Evolutionary conservation across 2,113 vertebrate species (phyloP), one percentile per base, ranked within the genome.

Genomic region (Poecilia latipinna): DNA sequence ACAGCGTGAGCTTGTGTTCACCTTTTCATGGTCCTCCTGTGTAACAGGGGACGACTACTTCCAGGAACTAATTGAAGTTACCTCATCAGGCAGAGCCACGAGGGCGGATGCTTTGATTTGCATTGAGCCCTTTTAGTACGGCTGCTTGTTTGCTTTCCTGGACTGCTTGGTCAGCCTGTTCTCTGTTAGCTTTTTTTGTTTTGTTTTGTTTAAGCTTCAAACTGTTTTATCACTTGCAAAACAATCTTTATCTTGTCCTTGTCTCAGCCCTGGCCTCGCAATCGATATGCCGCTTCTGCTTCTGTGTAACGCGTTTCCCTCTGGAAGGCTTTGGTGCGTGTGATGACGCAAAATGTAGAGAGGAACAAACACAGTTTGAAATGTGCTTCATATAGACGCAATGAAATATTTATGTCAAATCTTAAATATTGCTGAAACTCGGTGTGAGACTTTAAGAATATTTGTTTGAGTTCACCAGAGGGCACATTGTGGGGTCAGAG

Each of bases 131-230:
- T 60, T 57, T 82, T 61, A 19, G 71, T 80, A 62, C 64, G 76
- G 57, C 66, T 82, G 48, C 83, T 76, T 92, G 87, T 90, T 91
- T 89, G 84, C 80, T 85, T 81, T 84, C 24, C 61, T 70, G 77
- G 44, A 76, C 28, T 78, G 83, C 75, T 71, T 82, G 75, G 77
- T 89, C 89, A 90, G 84, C 75, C 78, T 80, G 86, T 88, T 88
- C 84, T 76, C 33, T 77, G 61, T 77, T 78, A 70, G 86, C 81
- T 86, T 72, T 74, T 82, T 70, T 68, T 26, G 26, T 26, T 28
- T 28, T 28, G 28, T 28, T 28, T 29, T 85, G 85, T 85, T 91
- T 69, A 75, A 87, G 75, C 65, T 89, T 12, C 75, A 85, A 78
- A 82, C 51, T 61, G 78, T 83, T 83, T 75, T 75, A 83, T 84